Conservation (phyloP, 2,888 invertebrate genomes). For the Drosophila tripunctata region DNA sequence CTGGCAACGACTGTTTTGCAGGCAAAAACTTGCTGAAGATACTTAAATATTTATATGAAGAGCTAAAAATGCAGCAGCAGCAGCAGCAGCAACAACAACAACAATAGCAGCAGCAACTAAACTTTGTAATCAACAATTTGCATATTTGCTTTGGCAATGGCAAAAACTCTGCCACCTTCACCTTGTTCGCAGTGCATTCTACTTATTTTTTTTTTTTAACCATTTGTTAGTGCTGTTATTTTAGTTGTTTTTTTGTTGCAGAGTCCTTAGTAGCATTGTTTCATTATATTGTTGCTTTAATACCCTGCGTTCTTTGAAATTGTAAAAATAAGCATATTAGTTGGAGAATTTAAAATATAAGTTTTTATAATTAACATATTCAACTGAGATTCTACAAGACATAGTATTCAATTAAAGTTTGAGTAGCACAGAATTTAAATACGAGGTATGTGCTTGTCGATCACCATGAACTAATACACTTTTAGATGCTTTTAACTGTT, state of each 20-base stretch:
- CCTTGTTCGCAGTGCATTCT: conserved; percentile 55
- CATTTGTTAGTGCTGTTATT: conserved; percentile 26
- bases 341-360: not conserved
- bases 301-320: not conserved
- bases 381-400: too few species aligned
- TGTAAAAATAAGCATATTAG: not conserved
- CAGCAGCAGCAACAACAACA: conserved; percentile 5
- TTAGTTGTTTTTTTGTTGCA: conserved; percentile 17
- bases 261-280: conserved; percentile 27
- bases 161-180: conserved; percentile 66
- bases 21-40: conserved; percentile 53
- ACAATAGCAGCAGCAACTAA: conserved; percentile 46
- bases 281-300: conserved; percentile 3
- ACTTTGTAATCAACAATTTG: conserved; percentile 80
- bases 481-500: conserved; percentile 9
- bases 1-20: conserved; percentile 42
- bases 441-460: not conserved
- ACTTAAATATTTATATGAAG: conserved; percentile 76
- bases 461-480: not conserved
- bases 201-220: conserved; percentile 9
- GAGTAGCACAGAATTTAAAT: not conserved
- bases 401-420: too few species aligned
- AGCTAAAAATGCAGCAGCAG: conserved; percentile 2
- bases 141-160: conserved; percentile 75
- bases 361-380: too few species aligned